These are phyloP conservation scores for Griposia aprilina DNA, from an alignment of 2,888 invertebrate species.

Conservation along the genomic window DNA sequence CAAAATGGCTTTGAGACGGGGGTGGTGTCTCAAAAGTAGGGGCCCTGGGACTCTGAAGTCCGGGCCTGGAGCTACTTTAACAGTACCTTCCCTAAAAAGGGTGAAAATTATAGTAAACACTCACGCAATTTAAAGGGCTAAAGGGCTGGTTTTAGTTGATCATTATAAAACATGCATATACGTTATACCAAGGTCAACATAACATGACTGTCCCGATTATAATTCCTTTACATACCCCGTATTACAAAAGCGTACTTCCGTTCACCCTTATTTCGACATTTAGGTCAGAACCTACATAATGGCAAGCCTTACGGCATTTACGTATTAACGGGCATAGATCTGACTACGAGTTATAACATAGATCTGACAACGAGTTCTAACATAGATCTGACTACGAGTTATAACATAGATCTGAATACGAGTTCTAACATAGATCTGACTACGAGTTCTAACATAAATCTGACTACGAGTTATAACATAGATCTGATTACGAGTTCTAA, in stretches of 20 bases:
- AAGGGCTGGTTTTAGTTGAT: neutral
- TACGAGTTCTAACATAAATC: too few relatives aligned
- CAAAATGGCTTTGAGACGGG: neutral
- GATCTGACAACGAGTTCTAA: neutral
- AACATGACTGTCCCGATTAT: constrained; percentile 13
- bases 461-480: neutral
- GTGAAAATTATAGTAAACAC: constrained; percentile 27
- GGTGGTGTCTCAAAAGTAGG: neutral
- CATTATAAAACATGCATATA: constrained; percentile 1
- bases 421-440: neutral
- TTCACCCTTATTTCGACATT: constrained; percentile 29
- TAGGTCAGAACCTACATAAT: constrained; percentile 22
- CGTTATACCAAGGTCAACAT: constrained; percentile 16
- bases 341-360: neutral
- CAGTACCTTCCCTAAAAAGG: constrained; percentile 5
- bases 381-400: neutral
- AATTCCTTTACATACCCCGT: neutral
- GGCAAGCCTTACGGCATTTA: constrained; percentile 18
- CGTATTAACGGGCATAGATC: neutral
- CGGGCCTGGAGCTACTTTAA: neutral
- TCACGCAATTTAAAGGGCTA: constrained; percentile 38
- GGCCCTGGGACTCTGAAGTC: neutral
- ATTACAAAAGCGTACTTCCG: constrained; percentile 8
- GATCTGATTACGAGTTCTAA: neutral
- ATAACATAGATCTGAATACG: neutral